Conservation (phyloP, 2,797 vertebrate genomes). For the Poecilia gillii region DNA sequence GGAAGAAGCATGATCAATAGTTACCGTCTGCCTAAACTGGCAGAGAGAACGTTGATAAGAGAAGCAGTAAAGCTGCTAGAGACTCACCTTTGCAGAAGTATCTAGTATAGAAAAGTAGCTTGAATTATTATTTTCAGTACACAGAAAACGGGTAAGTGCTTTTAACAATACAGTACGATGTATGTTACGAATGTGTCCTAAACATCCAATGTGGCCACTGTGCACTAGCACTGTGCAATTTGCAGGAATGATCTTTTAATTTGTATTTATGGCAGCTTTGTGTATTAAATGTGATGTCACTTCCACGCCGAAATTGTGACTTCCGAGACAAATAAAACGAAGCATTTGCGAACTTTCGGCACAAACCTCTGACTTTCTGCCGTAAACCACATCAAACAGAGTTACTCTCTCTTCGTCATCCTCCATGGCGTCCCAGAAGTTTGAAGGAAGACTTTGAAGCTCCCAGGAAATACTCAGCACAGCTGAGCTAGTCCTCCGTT, state of each 20-base stretch:
- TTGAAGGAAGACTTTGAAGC: background rate
- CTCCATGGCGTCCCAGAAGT: background rate
- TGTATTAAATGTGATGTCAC: background rate
- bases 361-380: constrained; percentile 70
- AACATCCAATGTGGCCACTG: background rate
- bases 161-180: background rate
- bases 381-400: constrained; percentile 54
- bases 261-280: background rate
- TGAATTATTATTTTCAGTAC: background rate
- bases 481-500: constrained; percentile 17
- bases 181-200: background rate
- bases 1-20: background rate
- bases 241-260: background rate
- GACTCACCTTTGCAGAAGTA: no score
- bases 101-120: background rate
- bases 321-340: background rate
- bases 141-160: background rate
- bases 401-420: constrained; percentile 12
- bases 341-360: background rate
- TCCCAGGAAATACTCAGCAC: background rate
- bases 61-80: background rate
- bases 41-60: background rate
- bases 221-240: background rate
- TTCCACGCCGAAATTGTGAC: background rate
- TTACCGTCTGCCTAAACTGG: background rate